phyloP scores from a whole-genome alignment of 2,113 vertebrate genomes.

The Cyanoramphus novaezelandiae region DNA sequence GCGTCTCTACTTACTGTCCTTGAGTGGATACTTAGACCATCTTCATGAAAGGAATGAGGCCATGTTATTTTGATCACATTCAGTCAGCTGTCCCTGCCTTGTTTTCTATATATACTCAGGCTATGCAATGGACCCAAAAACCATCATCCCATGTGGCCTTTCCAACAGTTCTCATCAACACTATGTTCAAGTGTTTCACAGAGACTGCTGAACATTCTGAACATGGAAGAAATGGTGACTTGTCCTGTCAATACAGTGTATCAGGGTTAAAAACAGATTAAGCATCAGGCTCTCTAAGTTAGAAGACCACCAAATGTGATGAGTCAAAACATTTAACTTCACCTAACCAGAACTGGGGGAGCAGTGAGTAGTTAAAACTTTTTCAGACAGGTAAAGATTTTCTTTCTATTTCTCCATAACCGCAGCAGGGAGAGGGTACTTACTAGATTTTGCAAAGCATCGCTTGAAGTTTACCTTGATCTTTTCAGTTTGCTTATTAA shows the following conservation, averaged over 20 bases:
- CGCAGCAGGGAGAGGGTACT: background rate
- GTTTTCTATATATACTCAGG: fast-evolving
- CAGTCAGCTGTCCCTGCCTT: background rate
- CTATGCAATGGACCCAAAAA: background rate
- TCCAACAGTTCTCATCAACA: background rate
- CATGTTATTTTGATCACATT: background rate
- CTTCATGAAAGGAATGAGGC: background rate
- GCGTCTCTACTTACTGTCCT: background rate
- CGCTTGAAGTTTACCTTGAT: background rate
- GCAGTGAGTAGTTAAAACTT: background rate
- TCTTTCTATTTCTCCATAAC: background rate
- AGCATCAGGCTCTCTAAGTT: background rate
- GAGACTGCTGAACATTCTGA: background rate
- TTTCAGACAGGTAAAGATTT: background rate
- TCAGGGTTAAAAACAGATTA: background rate
- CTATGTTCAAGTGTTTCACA: background rate
- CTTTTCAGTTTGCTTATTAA: background rate
- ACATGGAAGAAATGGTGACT: background rate
- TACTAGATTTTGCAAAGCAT: background rate
- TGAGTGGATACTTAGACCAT: background rate
- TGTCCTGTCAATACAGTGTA: background rate
- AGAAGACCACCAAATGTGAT: background rate
- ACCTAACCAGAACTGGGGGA: background rate
- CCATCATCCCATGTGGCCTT: background rate
- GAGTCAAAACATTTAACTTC: background rate